These are phyloP conservation scores for Marasmarcha lunaedactyla DNA, from an alignment of 2,888 invertebrate species.

Conservation along the genomic window DNA sequence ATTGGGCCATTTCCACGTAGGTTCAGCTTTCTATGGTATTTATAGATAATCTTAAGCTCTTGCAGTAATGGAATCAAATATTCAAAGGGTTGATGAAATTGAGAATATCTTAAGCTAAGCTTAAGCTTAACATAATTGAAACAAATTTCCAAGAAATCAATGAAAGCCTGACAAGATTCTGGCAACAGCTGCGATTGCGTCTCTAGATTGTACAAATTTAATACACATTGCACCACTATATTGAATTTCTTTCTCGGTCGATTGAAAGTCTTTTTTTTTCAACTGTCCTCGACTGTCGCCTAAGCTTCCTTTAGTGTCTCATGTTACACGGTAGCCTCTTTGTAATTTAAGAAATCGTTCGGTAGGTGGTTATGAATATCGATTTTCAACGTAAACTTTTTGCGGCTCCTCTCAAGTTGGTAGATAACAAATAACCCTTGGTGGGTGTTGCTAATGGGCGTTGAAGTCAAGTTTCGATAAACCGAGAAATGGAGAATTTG, in stretches of 20 bases:
- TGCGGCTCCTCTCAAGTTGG: neutral
- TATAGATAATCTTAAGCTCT: too few species aligned
- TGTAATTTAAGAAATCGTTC: slow-evolving; percentile 10
- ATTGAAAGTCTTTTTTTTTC: slow-evolving; percentile 49
- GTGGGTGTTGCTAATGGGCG: slow-evolving; percentile 1
- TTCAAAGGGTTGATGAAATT: too few species aligned
- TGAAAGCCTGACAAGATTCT: slow-evolving; percentile 31
- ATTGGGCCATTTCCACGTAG: too few species aligned
- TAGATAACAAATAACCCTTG: neutral
- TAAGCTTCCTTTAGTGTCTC: slow-evolving; percentile 55
- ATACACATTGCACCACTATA: slow-evolving; percentile 55
- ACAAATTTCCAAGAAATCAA: slow-evolving; percentile 20
- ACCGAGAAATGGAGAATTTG: too few species aligned
- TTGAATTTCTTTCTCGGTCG: slow-evolving; percentile 61
- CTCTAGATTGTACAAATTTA: slow-evolving; percentile 62
- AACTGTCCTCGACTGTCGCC: slow-evolving; percentile 53
- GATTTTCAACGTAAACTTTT: slow-evolving; percentile 20
- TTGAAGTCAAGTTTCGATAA: neutral
- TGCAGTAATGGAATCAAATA: too few species aligned
- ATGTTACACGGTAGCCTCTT: slow-evolving; percentile 62
- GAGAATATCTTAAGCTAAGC: too few species aligned
- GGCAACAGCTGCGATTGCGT: slow-evolving; percentile 56
- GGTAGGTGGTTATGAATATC: slow-evolving; percentile 20
- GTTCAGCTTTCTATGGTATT: too few species aligned
- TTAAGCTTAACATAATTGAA: too few species aligned